Evolutionary conservation across 2,113 vertebrate species (phyloP), one percentile per base, ranked within the genome.

Genomic region (Thomomys bottae): DNA sequence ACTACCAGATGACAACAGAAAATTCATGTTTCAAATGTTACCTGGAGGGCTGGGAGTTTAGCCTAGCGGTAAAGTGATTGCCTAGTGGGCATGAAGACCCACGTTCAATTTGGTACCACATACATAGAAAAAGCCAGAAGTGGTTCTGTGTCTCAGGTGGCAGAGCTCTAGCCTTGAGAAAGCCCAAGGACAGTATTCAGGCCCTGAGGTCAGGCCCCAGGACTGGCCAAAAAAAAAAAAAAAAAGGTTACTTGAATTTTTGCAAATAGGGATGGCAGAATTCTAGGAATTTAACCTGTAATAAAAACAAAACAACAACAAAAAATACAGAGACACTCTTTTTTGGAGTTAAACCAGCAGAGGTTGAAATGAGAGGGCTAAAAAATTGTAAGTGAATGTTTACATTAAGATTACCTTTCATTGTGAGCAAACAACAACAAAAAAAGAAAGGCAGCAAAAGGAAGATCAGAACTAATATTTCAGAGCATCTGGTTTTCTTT

Each of bases 401-500:
- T 66, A 61, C 81, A 30, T 82, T 85, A 64, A 40, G 76, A 68
- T 94, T 94, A 77, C 23, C 26, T 85, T 81, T 91, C 88, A 77
- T 88, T 49, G 11, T 77, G 36, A 87, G 28, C 38, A n/a, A n/a
- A n/a, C n/a, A n/a, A n/a, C n/a, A n/a, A n/a, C n/a, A n/a, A n/a
- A 72, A 20, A 32, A 77, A 81, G 72, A 84, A 91, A 81, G 82
- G 87, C 38, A 92, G 40, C 36, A 83, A 92, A 76, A 89, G 14
- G 54, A 36, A 87, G 8, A 4, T 82, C 40, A 87, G 32, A 75
- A 54, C 15, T 54, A 67, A 63, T 63, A 49, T 61, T 21, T 54
- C 80, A 38, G 84, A 86, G 2, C 6, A 24, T 36, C 23, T 79
- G 83, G 14, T 54, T 15, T 54, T n/a, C 20, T 67, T 61, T 61